Evolutionary conservation across 2,888 invertebrate species (phyloP).

Genomic region (Synergus japonicus): DNA sequence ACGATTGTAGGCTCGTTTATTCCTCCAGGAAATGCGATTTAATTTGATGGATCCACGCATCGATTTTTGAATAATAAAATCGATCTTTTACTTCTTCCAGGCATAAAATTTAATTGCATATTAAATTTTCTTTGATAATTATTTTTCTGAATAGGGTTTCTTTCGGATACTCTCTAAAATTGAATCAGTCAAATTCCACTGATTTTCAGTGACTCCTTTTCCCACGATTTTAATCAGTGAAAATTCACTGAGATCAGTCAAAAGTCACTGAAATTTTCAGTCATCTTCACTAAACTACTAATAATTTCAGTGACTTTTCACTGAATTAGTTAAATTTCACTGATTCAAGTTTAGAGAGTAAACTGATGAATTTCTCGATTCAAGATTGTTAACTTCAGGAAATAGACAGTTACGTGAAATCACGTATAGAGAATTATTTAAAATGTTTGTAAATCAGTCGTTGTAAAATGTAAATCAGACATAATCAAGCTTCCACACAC

Average conservation of each 20-base stretch:
- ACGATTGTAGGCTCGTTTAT: slow-evolving; percentile 11
- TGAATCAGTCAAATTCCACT: too few relatives aligned
- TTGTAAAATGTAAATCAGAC: not conserved
- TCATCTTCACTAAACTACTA: too few relatives aligned
- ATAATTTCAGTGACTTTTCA: too few relatives aligned
- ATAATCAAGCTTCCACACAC: not conserved
- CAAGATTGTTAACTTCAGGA: not conserved
- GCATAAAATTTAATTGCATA: not conserved
- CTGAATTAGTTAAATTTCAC: too few relatives aligned
- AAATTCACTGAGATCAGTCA: too few relatives aligned
- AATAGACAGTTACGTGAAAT: not conserved
- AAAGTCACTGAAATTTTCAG: too few relatives aligned
- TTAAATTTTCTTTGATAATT: not conserved
- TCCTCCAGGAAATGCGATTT: not conserved
- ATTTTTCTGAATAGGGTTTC: too few relatives aligned
- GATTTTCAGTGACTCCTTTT: too few relatives aligned
- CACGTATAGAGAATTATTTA: not conserved
- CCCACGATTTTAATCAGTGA: too few relatives aligned
- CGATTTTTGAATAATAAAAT: slow-evolving; percentile 11
- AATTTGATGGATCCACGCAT: not conserved
- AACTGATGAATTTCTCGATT: not conserved
- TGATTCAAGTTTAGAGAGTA: too few relatives aligned
- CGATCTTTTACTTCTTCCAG: not conserved
- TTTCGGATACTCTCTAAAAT: not conserved
- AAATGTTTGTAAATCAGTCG: not conserved